Base-by-base conservation (phyloP, 2,113 vertebrate species). In the Ornithorhynchus anatinus region DNA sequence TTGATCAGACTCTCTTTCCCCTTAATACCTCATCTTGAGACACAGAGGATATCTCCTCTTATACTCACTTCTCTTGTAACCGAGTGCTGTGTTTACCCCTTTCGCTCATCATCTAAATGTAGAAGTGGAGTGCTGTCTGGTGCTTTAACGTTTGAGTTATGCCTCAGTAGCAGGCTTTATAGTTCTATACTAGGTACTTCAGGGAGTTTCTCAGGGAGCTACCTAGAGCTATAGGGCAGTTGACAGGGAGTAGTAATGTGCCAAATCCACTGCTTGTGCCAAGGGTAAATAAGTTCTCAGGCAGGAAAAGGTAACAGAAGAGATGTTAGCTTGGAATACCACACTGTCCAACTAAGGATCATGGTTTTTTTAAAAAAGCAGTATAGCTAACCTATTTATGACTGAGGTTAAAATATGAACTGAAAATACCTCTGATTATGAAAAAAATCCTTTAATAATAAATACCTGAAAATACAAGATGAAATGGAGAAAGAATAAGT, bases 211-310 rank as follows among this genome's bases (percentile, higher is more conserved):
- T 16, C 38, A 43, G 31, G 35, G 17, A 8, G 57, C 42, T 59
- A 60, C 29, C 23, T 35, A 73, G 53, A 27, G 65, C 38, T 47
- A 44, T 65, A 22, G 52, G 61, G 42, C 75, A 69, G 35, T 2
- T 16, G 62, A 52, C 69, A 63, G 75, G 65, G 59, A 37, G 54
- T 69, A 16, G 35, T 25, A 44, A 74, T 19, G n/a, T 8, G 33
- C 52, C 71, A 42, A 45, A 37, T 33, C 63, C 57, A 14, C 45
- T 20, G 45, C 40, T 74, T 31, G 52, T 16, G 17, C 17, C 10
- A 53, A 65, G 59, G 52, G 2, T 45, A 58, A 62, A 70, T 50
- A 57, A 45, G 71, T 36, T 74, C 39, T 48, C 22, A 12, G 58
- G 57, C 40, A 12, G 4, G 14, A 40, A 51, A 45, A 56, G 25